These are phyloP conservation scores for Anticlea derivata DNA, from an alignment of 2,888 invertebrate species.

Conservation along the genomic window DNA sequence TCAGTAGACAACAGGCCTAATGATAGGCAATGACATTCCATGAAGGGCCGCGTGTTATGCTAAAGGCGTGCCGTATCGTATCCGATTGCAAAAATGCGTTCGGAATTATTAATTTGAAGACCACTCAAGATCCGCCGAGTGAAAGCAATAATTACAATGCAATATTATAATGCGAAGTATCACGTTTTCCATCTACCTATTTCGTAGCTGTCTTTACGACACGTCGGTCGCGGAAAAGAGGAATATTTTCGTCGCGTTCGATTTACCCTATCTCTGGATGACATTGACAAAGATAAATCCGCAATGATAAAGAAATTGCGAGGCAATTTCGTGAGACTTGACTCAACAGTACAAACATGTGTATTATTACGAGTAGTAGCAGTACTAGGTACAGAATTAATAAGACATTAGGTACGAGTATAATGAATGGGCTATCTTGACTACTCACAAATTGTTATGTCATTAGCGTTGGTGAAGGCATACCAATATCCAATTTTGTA, in stretches of 20 bases:
- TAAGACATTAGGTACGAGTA: conserved; percentile 3
- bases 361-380: conserved; percentile 11
- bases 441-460: conserved; percentile 69
- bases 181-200: not conserved
- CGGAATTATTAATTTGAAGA: conserved; percentile 13
- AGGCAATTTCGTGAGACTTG: too few species aligned
- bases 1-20: conserved; percentile 11
- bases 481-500: too few species aligned
- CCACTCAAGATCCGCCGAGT: conserved; percentile 9
- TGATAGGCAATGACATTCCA: conserved; percentile 8
- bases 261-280: not conserved
- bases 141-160: not conserved
- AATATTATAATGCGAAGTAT: not conserved
- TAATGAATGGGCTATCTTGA: conserved; percentile 26
- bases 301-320: too few species aligned
- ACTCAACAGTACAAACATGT: conserved; percentile 10
- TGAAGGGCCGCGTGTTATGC: conserved; percentile 17
- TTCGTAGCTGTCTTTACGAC: not conserved
- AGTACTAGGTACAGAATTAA: conserved; percentile 3
- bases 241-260: not conserved
- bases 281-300: too few species aligned
- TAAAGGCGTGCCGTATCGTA: conserved; percentile 8
- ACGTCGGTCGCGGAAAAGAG: too few species aligned
- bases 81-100: conserved; percentile 19
- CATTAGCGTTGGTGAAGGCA: conserved; percentile 62